Percentiles rank a stretch among this genome's conserved stretches.
Evolutionary conservation across 2,888 invertebrate genomes (phyloP).

Genomic region (Gastrophysa polygoni): DNA sequence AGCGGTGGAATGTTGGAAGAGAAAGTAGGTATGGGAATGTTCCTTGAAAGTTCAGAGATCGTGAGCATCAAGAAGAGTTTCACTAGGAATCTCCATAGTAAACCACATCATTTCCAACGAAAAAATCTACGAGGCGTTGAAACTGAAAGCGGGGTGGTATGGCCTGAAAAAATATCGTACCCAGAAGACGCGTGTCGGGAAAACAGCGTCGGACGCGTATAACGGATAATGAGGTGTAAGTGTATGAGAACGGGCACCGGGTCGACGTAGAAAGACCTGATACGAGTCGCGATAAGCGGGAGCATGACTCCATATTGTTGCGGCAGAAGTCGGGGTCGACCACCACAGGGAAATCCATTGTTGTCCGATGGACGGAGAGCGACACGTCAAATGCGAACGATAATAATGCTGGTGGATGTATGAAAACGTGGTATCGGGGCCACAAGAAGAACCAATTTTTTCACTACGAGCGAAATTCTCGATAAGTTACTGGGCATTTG

Average conservation of each 20-base stretch:
- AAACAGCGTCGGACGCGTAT: neutral
- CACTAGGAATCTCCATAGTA: too few relatives aligned
- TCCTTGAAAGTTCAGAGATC: too few relatives aligned
- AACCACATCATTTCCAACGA: too few relatives aligned
- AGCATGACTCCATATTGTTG: constrained; percentile 32
- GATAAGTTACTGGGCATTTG: neutral
- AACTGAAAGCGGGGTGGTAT: too few relatives aligned
- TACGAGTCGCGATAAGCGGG: constrained; percentile 29
- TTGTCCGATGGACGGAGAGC: constrained; percentile 28
- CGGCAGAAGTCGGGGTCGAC: constrained; percentile 24
- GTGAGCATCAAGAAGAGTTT: too few relatives aligned
- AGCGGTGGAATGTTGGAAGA: too few relatives aligned
- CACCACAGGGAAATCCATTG: constrained; percentile 30
- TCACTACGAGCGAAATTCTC: neutral
- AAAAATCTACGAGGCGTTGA: too few relatives aligned
- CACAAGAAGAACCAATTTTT: neutral
- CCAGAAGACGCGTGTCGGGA: too few relatives aligned
- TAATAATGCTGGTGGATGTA: constrained; percentile 16
- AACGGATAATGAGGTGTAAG: constrained; percentile 24
- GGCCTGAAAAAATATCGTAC: too few relatives aligned
- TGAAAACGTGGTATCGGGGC: constrained; percentile 3
- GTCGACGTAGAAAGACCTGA: constrained; percentile 28
- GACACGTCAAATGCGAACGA: constrained; percentile 28
- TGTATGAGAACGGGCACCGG: constrained; percentile 23
- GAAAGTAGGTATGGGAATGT: too few relatives aligned